A percentile compares a stretch with the other conserved stretches of the same genome.
Conservation (phyloP, 2,113 vertebrate genomes). For the Pygoscelis antarcticus region DNA sequence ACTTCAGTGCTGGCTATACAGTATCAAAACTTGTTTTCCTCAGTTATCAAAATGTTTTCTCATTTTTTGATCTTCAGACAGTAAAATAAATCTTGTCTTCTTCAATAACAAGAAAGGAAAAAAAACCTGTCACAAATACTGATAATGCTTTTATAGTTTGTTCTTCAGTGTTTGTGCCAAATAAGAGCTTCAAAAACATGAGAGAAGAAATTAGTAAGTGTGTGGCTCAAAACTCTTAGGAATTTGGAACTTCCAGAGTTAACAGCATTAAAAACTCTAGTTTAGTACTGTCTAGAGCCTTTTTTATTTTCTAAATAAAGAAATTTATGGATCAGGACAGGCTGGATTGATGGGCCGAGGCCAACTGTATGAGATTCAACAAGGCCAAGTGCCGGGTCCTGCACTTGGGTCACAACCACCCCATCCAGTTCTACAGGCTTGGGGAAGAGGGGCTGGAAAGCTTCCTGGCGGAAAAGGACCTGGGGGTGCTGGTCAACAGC, state of each 20-base stretch:
- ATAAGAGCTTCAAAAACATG: background rate
- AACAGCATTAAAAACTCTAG: background rate
- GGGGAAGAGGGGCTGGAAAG: no score
- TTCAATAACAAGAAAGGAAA: background rate
- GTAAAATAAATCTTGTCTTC: constrained; percentile 21
- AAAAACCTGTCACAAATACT: background rate
- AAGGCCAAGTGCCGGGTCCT: background rate
- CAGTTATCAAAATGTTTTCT: constrained; percentile 35
- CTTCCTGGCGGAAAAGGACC: no score
- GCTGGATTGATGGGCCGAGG: background rate
- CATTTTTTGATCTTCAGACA: constrained; percentile 35
- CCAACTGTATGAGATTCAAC: background rate
- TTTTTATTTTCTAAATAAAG: background rate
- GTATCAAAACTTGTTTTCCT: constrained; percentile 26
- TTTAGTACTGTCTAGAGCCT: background rate
- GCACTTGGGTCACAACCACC: background rate
- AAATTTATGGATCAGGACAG: background rate
- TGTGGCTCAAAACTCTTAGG: background rate
- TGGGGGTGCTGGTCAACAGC: no score
- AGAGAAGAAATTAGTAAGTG: background rate
- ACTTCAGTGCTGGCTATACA: background rate
- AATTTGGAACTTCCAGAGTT: background rate
- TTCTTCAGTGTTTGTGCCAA: background rate
- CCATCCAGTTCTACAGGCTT: background rate
- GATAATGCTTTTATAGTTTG: background rate